Evolutionary conservation across 2,888 invertebrate genomes (phyloP), one percentile per base, ranked within the genome.

Genomic region (Antheraea assamensis): DNA sequence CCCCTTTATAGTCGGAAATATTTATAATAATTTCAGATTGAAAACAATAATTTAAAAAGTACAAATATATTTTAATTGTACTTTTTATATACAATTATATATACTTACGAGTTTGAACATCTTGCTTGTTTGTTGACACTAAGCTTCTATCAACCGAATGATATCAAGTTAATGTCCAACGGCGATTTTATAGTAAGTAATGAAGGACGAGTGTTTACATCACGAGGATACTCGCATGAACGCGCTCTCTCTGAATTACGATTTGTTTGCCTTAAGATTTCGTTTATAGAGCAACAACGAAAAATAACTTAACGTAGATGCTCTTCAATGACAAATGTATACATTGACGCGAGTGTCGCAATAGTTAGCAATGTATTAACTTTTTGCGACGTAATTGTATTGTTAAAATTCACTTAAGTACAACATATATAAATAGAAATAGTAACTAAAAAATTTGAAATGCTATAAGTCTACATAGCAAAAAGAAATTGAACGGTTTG

Each of bases 31-130:
- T 15, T 42, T 10, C 42, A 42, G 42, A 5, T 15, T 15, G 17
- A 49, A 49, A n/a, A n/a, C n/a, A n/a, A n/a, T n/a, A n/a, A n/a
- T n/a, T 35, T 35, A 5, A 7, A 0, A 42, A 55, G n/a, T 55
- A 55, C 55, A 55, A 24, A n/a, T 3, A 10, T n/a, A 55, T 8
- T 24, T 24, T 52, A 2, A 17, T 52, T 52, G 10, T 3, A 52
- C 19, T 52, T 19, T 21, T 17, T 27, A 64, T 17, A 17, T 42
- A 42, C 13, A 17, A 1, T 27, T 64, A 66, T 27, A 24, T 64
- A 61, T 76, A 89, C 91, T 90, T 75, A 93, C 93, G 82, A 91
- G 85, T 82, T 93, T 93, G 85, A 91, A 92, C 93, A 93, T 94
- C 82, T 84, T 91, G 84, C 71, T 80, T 78, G 77, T 76, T 78